A percentile compares a stretch with the other conserved stretches of the same genome.
phyloP scores from a whole-genome alignment of 2,113 vertebrate genomes.

The Tenrec ecaudatus region DNA sequence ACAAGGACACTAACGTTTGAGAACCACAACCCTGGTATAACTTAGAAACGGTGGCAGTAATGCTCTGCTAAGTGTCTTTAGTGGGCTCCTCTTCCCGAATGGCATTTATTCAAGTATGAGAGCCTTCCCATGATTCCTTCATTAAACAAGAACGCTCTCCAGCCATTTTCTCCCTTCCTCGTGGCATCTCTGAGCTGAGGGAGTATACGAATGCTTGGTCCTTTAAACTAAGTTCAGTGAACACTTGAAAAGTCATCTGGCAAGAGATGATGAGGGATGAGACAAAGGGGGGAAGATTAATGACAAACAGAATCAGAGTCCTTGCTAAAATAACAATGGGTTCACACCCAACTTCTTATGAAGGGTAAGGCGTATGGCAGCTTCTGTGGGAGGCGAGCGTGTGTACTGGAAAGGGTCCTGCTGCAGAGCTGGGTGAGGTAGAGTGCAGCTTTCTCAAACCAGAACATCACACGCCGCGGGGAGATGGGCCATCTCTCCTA shows the following conservation, averaged over 20 bases:
- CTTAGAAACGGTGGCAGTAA: background rate
- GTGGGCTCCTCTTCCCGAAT: constrained; percentile 41
- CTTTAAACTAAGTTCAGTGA: constrained; percentile 73
- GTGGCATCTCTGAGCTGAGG: constrained; percentile 30
- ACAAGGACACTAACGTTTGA: background rate
- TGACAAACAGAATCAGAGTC: constrained; percentile 73
- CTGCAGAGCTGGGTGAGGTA: constrained; percentile 61
- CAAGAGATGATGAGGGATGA: constrained; percentile 75
- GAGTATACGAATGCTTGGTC: constrained; percentile 56
- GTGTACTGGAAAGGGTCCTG: constrained; percentile 63
- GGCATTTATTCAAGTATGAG: constrained; percentile 49
- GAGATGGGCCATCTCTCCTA: constrained; percentile 20
- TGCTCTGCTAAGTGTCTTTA: background rate
- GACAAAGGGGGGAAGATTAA: constrained; percentile 77
- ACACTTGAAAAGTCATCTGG: constrained; percentile 78
- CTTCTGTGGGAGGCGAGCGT: constrained; percentile 68
- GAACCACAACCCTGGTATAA: background rate
- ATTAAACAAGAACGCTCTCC: constrained; percentile 16
- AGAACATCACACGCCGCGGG: constrained; percentile 39
- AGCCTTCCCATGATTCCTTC: constrained; percentile 42
- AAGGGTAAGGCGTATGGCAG: constrained; percentile 76
- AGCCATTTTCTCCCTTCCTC: constrained; percentile 39
- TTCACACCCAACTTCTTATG: constrained; percentile 75
- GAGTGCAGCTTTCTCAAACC: constrained; percentile 72
- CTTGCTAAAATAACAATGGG: constrained; percentile 82